Evolutionary conservation across 2,888 invertebrate species (phyloP).

Genomic region (Tenthredo mesomela): DNA sequence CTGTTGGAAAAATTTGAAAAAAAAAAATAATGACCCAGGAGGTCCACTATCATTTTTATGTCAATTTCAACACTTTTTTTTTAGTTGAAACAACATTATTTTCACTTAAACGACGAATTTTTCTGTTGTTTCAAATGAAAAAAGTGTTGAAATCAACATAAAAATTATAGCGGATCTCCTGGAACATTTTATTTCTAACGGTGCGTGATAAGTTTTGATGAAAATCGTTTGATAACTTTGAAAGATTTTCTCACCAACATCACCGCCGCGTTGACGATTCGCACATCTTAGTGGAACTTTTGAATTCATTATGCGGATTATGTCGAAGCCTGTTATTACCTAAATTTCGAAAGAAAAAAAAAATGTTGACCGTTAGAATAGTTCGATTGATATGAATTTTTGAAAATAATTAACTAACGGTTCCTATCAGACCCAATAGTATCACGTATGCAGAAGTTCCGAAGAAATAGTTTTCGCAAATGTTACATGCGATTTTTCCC

Average conservation of each 20-base stretch:
- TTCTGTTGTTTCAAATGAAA: too few relatives aligned
- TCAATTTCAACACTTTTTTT: too few relatives aligned
- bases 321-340: slow-evolving; percentile 72
- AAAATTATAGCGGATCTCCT: too few relatives aligned
- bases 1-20: too few relatives aligned
- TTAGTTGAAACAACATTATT: too few relatives aligned
- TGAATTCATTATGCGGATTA: slow-evolving; percentile 70
- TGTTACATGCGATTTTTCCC: slow-evolving; percentile 68
- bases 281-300: slow-evolving; percentile 62
- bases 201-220: neutral
- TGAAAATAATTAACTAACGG: slow-evolving; percentile 70
- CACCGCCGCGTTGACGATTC: slow-evolving; percentile 57
- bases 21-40: too few relatives aligned
- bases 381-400: neutral
- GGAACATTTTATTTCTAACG: too few relatives aligned
- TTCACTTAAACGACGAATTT: too few relatives aligned
- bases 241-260: slow-evolving; percentile 62
- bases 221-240: neutral
- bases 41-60: too few relatives aligned
- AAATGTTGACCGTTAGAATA: neutral
- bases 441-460: slow-evolving; percentile 73
- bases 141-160: too few relatives aligned
- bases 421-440: slow-evolving; percentile 73
- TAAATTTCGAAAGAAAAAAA: slow-evolving; percentile 53
- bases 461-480: slow-evolving; percentile 72